phyloP scores from a whole-genome alignment of 2,113 vertebrate genomes.

The Myotis lucifugus region DNA sequence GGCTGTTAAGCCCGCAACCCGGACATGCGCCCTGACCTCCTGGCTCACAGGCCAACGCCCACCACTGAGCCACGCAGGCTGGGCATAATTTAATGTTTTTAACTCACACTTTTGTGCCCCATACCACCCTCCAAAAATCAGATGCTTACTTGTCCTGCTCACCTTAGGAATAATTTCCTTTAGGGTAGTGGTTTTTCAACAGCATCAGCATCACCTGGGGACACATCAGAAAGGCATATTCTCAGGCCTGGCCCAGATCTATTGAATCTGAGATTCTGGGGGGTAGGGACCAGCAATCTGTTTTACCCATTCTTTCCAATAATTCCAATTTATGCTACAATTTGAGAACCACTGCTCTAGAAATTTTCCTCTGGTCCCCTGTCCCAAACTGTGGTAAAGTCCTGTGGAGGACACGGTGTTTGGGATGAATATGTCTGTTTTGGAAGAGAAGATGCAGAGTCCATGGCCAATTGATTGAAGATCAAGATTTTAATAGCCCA shows the following conservation, averaged over 20 bases:
- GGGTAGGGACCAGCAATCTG: neutral
- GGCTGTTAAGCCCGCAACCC: too few relatives aligned
- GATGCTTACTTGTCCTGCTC: neutral
- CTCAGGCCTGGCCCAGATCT: neutral
- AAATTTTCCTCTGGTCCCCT: neutral
- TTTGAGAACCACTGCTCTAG: neutral
- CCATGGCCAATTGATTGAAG: neutral
- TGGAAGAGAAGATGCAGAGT: neutral
- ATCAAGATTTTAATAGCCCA: neutral
- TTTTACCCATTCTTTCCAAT: neutral
- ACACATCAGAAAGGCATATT: neutral
- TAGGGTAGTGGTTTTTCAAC: neutral
- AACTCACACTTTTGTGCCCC: neutral
- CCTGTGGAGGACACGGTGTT: neutral
- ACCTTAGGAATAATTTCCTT: neutral
- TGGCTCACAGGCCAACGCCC: too few relatives aligned
- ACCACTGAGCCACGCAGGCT: too few relatives aligned
- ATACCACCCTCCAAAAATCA: neutral
- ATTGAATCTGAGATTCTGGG: neutral
- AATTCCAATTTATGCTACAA: neutral
- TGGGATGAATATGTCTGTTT: neutral
- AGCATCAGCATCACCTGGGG: neutral
- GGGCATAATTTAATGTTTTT: neutral
- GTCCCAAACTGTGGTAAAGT: neutral
- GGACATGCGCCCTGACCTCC: too few relatives aligned